Evolutionary conservation across 2,797 vertebrate genomes (phyloP).

Genomic region (Lithobates pipiens): DNA sequence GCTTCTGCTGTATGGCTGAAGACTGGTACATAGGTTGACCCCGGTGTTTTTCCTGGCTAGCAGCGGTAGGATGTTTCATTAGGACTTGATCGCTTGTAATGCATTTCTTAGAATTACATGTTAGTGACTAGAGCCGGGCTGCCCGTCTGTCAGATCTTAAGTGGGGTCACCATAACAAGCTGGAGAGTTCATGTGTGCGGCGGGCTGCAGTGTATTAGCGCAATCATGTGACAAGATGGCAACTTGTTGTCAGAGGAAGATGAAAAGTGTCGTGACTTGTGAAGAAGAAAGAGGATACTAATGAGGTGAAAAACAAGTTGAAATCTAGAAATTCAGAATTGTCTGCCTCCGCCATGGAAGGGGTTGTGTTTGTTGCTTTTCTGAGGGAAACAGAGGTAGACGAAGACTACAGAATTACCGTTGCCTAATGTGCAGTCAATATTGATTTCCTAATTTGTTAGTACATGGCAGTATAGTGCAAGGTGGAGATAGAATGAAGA

Average conservation of each 20-base stretch:
- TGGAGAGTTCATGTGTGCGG: conserved; percentile 5
- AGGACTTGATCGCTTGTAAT: conserved; percentile 45
- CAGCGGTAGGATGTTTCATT: conserved; percentile 54
- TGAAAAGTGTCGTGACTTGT: background rate
- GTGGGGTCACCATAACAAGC: conserved; percentile 50
- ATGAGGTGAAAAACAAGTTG: background rate
- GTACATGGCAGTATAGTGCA: too few relatives aligned
- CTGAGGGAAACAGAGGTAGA: too few relatives aligned
- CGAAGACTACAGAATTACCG: too few relatives aligned
- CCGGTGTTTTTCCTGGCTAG: background rate
- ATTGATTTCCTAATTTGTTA: too few relatives aligned
- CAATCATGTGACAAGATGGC: conserved; percentile 10
- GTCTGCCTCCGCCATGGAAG: too few relatives aligned
- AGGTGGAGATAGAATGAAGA: too few relatives aligned
- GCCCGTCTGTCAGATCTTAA: conserved; percentile 22
- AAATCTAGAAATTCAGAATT: too few relatives aligned
- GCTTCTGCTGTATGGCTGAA: too few relatives aligned
- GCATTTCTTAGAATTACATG: conserved; percentile 62
- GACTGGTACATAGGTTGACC: background rate
- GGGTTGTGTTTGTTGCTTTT: too few relatives aligned
- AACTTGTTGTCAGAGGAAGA: background rate
- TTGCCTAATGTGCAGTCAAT: too few relatives aligned
- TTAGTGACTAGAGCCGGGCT: conserved; percentile 38
- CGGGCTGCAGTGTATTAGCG: conserved; percentile 4
- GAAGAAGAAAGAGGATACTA: background rate